Base-by-base conservation (phyloP, 1,140 invertebrate species). In the Parasteatoda tepidariorum region DNA sequence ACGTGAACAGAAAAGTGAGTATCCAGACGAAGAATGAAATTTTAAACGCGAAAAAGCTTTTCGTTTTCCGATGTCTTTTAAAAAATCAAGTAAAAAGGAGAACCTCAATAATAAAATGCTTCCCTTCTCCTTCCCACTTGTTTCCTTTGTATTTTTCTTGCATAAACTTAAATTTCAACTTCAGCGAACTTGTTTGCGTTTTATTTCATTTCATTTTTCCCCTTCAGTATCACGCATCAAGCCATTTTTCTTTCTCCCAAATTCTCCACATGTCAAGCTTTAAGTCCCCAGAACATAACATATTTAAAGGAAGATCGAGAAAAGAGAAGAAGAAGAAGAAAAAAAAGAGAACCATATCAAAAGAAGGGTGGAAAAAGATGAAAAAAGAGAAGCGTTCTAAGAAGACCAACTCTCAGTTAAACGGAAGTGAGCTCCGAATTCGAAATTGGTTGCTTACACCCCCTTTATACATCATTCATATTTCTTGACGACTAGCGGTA, bases 381-480 rank as follows among this genome's bases (percentile, higher is more conserved):
- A 30, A 18, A 57, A 73, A 73, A 71, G 26, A n/a, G 22, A 24
- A 61, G 59, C 3, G 26, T 28, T 71, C 38, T 31, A 54, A 9
- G 9, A 48, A 48, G 38, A 48, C 38, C 38, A 48, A 48, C 38
- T 48, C 38, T 18, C 38, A 48, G 38, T 48, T 48, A 73, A 73
- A 73, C 70, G 48, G 48, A 73, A 73, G 70, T 28, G 70, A 73
- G 48, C 70, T 30, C 41, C 78, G 78, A 82, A 82, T 82, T 71
- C 67, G 78, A 71, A 82, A 82, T 82, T 82, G 78, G 78, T 82
- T 82, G 78, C 78, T 82, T 62, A 82, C 78, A 82, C 67, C 61
- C 78, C 78, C 78, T 82, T 82, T 82, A 82, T 82, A 71, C 67
- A 82, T 82, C 78, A 82, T 82, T 82, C 78, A 82, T 82, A 82